Base-by-base conservation (phyloP, 2,888 invertebrate genomes). In the Clivina fossor region DNA sequence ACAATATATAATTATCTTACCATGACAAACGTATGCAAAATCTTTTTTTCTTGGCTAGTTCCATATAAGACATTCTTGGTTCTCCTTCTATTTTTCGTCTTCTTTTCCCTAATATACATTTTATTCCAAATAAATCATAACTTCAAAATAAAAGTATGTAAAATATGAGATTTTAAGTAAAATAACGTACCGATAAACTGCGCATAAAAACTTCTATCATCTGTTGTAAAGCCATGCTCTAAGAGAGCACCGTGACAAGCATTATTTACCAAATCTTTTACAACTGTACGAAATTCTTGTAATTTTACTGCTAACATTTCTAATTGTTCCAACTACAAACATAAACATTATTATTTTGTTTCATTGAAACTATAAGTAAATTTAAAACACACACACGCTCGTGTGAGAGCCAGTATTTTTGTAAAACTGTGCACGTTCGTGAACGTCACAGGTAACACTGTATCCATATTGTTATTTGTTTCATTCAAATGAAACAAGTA, bases 11-110 rank as follows among this genome's bases (percentile, higher is more conserved):
- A 7, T 11, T 28, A 15, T 43, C 58, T 70, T 76, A 92, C 92
- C 88, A 81, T 28, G 90, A 84, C 2, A 93, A 76, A 58, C 90
- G 77, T 67, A 83, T 82, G 68, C 92, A 93, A 68, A 88, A 88
- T 62, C 85, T 83, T 60, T 89, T 80, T 68, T 93, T 93, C 64
- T 85, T 85, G 0, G 90, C 89, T 66, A 92, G 90, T 66, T 93
- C 90, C 43, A 90, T 90, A 68, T 91, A 93, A 2, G 90, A 88
- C 82, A 90, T 88, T 61, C 88, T 88, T 15, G 82, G 80, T 0
- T 46, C 55, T 13, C 80, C 78, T 46, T 63, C 65, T 13, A 62
- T 62, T 58, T 66, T 64, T 28, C 61, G 59, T 18, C 57, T 55
- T 50, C 63, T 63, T 47, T 47, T 44, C 7, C 50, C 50, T 50